Conservation (phyloP, 2,113 vertebrate species). For the Brachionichthys hirsutus region DNA sequence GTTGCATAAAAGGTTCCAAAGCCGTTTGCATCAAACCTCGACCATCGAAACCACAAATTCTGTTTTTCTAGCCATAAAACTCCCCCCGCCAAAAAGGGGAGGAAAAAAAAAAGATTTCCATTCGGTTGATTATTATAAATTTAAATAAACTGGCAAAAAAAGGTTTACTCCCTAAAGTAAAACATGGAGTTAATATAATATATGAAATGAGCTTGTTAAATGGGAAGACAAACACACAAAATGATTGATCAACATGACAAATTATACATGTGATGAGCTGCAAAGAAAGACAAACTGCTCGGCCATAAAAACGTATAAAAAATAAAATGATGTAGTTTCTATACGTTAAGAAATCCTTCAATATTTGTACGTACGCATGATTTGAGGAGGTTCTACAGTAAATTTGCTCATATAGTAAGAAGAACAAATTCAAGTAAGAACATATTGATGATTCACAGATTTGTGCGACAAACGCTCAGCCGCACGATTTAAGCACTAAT, state of each 20-base stretch:
- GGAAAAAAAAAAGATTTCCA: slow-evolving; percentile 81
- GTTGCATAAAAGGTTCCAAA: slow-evolving; percentile 98
- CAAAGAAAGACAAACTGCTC: not conserved
- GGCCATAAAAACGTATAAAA: not conserved
- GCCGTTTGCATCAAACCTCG: slow-evolving; percentile 92
- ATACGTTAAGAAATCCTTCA: too few species aligned
- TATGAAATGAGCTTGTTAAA: slow-evolving; percentile 42
- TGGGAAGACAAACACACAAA: slow-evolving; percentile 29
- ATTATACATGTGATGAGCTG: not conserved
- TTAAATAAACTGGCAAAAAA: slow-evolving; percentile 87
- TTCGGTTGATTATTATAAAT: slow-evolving; percentile 91
- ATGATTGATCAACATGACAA: slow-evolving; percentile 34
- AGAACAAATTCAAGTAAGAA: too few species aligned
- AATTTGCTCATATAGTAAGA: too few species aligned
- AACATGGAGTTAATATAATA: slow-evolving; percentile 63
- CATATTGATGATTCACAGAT: too few species aligned
- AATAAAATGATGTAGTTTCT: too few species aligned
- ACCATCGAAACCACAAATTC: slow-evolving; percentile 90
- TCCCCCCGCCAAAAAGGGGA: slow-evolving; percentile 73
- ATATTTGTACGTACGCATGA: too few species aligned
- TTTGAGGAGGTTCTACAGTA: too few species aligned
- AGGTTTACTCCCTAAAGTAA: slow-evolving; percentile 83
- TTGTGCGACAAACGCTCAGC: too few species aligned
- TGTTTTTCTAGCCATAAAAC: slow-evolving; percentile 96
- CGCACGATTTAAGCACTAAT: too few species aligned